A percentile compares a stretch with the other conserved stretches of the same genome.
Conservation (phyloP, 2,113 vertebrate species). For the Stigmatopora nigra region DNA sequence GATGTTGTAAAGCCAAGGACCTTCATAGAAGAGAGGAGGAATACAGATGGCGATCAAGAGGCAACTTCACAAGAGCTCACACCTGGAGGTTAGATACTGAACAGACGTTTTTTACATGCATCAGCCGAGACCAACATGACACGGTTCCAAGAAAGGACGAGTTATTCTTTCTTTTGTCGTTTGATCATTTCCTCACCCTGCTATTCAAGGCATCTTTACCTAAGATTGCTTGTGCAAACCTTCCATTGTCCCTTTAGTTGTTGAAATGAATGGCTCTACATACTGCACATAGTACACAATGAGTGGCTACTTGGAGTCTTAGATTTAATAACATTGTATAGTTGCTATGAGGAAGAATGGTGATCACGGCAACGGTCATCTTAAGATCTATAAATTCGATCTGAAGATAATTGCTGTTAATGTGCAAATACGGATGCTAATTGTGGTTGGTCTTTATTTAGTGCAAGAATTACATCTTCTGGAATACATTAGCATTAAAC, state of each 20-base stretch:
- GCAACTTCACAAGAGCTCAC: constrained; percentile 14
- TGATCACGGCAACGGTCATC: too few species aligned
- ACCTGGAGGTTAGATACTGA: constrained; percentile 19
- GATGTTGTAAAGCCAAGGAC: constrained; percentile 35
- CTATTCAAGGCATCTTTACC: constrained; percentile 4
- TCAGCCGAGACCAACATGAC: constrained; percentile 17
- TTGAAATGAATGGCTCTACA: neutral
- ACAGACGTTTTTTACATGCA: constrained; percentile 7
- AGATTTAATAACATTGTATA: neutral
- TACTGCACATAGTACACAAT: neutral
- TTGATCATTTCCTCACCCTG: neutral
- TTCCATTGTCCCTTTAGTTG: neutral
- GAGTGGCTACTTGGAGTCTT: neutral
- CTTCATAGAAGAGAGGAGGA: constrained; percentile 25
- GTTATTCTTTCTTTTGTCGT: constrained; percentile 9
- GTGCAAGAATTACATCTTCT: too few species aligned
- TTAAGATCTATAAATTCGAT: too few species aligned
- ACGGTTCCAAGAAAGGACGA: constrained; percentile 1
- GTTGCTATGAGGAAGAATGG: neutral
- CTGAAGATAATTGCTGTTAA: too few species aligned
- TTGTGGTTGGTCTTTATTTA: too few species aligned
- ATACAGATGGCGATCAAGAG: constrained; percentile 18
- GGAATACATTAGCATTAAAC: too few species aligned
- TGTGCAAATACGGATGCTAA: too few species aligned
- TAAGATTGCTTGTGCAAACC: neutral